Base-by-base conservation (phyloP, 2,888 invertebrate species). In the Pelosia muscerda region DNA sequence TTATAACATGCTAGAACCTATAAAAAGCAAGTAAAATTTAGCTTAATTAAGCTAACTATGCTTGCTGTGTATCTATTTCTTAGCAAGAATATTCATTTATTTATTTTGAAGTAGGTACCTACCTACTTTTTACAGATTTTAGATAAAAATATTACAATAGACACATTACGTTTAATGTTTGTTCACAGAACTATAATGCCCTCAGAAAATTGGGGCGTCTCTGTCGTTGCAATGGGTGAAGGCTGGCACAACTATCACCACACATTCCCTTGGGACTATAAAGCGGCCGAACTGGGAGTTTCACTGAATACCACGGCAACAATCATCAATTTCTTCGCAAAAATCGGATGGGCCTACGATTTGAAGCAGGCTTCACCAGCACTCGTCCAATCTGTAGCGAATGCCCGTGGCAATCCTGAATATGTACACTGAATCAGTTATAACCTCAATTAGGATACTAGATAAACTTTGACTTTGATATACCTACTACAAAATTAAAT, bases 161-260 rank as follows among this genome's bases (percentile, higher is more conserved):
- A 19, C 1, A 26, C 10, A 34, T 23, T 23, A 23, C 28, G 9
- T 23, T 59, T 23, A 23, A 34, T 63, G 8, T 63, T 55, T 62
- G 10, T 23, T 91, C 89, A 60, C 90, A 97, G 98, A 79, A 92
- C 95, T 86, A 97, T 98, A 82, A 97, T 96, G 88, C 98, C 98
- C 0, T 94, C 96, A 0, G 97, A 98, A 91, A 98, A 97, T 87
- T 95, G 95, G 76, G 91, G 95, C 0, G 98, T 98, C 0, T 96
- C 98, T 0, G 82, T 97, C 0, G 84, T 96, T 26, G 96, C 97
- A 0, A 95, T 97, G 91, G 98, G 98, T 0, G 98, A 98, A 89
- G 98, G 98, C 15, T 98, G 97, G 97, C 98, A 98, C 90, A 98
- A 98, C 92, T 98, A 98, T 88, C 98, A 98, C 83, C 98, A 98